Conservation (phyloP, 2,888 invertebrate species). For the Tanaodytes sp. region DNA sequence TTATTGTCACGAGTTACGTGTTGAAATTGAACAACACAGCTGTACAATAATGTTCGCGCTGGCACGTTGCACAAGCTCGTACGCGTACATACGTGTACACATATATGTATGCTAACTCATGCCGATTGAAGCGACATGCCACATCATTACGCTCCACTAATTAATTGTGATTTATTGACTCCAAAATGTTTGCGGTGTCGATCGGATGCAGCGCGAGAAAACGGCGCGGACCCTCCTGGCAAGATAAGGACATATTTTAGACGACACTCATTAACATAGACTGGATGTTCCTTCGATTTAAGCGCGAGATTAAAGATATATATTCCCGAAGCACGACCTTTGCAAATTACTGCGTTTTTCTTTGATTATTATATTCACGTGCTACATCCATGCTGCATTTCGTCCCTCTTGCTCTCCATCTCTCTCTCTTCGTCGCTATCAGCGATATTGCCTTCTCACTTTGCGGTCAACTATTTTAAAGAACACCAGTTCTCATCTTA, state of each 20-base stretch:
- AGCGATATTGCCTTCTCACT: no score
- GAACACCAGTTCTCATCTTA: no score
- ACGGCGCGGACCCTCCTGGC: slow-evolving; percentile 54
- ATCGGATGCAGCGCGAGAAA: slow-evolving; percentile 57
- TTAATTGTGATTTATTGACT: slow-evolving; percentile 73
- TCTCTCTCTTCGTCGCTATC: no score
- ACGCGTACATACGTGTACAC: slow-evolving; percentile 36
- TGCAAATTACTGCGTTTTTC: slow-evolving; percentile 37
- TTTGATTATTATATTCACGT: slow-evolving; percentile 28
- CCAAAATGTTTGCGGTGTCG: slow-evolving; percentile 60
- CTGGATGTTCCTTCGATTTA: slow-evolving; percentile 54
- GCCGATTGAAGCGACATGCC: slow-evolving; percentile 71
- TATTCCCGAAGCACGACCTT: slow-evolving; percentile 47
- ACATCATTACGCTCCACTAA: slow-evolving; percentile 72
- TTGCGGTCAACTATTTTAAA: no score
- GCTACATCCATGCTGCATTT: slow-evolving; percentile 7
- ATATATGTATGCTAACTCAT: slow-evolving; percentile 59
- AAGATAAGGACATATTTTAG: slow-evolving; percentile 57
- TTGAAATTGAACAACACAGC: slow-evolving; percentile 42
- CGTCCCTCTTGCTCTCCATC: no score
- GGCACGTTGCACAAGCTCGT: slow-evolving; percentile 42
- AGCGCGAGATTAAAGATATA: slow-evolving; percentile 51
- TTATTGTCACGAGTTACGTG: slow-evolving; percentile 51
- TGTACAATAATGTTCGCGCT: slow-evolving; percentile 46
- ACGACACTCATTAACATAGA: slow-evolving; percentile 56